These are phyloP conservation scores for Punctoribates punctum DNA, from an alignment of 2,888 invertebrate species.

Conservation along the genomic window DNA sequence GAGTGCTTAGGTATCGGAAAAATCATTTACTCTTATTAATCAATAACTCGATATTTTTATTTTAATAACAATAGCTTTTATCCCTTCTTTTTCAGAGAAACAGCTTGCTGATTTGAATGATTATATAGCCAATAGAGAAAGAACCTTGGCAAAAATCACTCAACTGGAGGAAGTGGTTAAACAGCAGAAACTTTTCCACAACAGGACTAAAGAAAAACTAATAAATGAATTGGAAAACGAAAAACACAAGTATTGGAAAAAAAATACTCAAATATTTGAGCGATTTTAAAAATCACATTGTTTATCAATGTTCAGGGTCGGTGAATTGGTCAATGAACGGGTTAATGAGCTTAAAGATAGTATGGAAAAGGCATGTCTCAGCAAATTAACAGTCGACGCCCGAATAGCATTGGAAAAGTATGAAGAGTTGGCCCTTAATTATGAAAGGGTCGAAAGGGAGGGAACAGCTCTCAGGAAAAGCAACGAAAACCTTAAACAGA, in stretches of 20 bases:
- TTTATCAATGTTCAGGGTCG: not conserved
- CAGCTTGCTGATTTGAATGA: conserved; percentile 25
- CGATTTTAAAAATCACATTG: too few relatives aligned
- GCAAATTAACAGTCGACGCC: conserved; percentile 1
- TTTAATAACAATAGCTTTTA: not conserved
- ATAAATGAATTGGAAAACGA: not conserved
- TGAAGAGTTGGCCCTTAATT: not conserved
- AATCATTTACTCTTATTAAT: too few relatives aligned
- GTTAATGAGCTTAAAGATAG: not conserved
- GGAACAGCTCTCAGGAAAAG: not conserved
- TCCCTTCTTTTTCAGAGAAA: not conserved
- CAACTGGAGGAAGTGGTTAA: conserved; percentile 9
- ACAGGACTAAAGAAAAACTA: conserved; percentile 6
- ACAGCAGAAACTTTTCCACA: not conserved
- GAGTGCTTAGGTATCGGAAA: not conserved
- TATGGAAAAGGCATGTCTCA: not conserved
- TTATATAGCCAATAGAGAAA: not conserved
- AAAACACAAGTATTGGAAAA: not conserved
- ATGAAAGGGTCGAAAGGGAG: not conserved
- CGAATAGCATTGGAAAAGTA: conserved; percentile 5
- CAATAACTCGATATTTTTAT: not conserved
- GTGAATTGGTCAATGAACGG: not conserved
- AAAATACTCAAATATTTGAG: not conserved
- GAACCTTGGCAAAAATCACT: not conserved
- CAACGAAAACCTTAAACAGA: not conserved